Conservation (phyloP, 2,113 vertebrate genomes). For the Phyllopteryx taeniolatus region DNA sequence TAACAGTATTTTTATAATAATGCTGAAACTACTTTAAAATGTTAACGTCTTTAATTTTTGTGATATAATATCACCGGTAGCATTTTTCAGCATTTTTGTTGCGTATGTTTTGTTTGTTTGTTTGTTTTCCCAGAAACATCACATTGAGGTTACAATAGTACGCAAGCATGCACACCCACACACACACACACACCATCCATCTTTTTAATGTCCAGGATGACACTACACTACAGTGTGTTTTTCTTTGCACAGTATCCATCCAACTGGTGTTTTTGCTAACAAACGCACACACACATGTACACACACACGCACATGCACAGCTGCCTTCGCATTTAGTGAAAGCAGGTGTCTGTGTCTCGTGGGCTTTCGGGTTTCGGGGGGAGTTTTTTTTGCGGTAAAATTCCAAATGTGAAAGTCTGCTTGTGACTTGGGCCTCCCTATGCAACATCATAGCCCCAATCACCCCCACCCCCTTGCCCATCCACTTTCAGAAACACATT, state of each 20-base stretch:
- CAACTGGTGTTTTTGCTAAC: constrained; percentile 59
- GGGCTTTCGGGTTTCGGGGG: constrained; percentile 52
- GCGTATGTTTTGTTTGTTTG: no score
- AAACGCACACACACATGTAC: constrained; percentile 26
- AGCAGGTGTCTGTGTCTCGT: constrained; percentile 69
- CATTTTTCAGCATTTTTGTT: no score
- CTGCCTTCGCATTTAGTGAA: constrained; percentile 55
- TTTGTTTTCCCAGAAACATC: no score
- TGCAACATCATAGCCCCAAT: constrained; percentile 34
- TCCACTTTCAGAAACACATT: constrained; percentile 18
- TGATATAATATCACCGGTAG: no score
- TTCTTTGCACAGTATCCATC: constrained; percentile 34
- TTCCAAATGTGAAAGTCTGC: constrained; percentile 67
- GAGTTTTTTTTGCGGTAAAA: constrained; percentile 45
- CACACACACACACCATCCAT: background rate
- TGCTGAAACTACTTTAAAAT: no score
- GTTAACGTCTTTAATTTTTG: no score
- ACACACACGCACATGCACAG: constrained; percentile 39
- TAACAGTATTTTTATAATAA: no score
- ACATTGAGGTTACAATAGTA: no score
- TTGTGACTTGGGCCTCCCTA: constrained; percentile 40
- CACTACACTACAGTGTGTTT: constrained; percentile 2
- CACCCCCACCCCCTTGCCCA: background rate
- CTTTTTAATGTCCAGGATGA: background rate
- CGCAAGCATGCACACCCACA: no score